Evolutionary conservation across 2,888 invertebrate genomes (phyloP).

Genomic region (Drosophila testacea): DNA sequence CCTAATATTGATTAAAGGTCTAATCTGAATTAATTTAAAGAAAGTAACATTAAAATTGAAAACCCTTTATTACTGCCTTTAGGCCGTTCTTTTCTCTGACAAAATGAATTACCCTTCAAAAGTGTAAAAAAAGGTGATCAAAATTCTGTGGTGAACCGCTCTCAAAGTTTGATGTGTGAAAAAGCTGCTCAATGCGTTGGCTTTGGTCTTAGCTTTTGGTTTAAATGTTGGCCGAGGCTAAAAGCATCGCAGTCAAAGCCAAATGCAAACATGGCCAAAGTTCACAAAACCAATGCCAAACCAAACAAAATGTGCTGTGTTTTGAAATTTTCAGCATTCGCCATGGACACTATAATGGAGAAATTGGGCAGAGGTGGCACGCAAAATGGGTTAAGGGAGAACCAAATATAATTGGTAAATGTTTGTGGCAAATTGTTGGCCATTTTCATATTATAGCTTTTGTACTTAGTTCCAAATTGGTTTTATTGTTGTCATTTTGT

Average conservation of each 20-base stretch:
- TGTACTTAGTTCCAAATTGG: slow-evolving; percentile 65
- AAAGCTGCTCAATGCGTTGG: slow-evolving; percentile 21
- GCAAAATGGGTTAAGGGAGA: not conserved
- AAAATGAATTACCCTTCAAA: not conserved
- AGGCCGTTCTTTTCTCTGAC: not conserved
- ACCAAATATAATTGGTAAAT: slow-evolving; percentile 71
- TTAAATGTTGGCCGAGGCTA: slow-evolving; percentile 31
- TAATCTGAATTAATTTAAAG: not conserved
- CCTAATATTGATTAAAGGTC: not conserved
- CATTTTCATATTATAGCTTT: slow-evolving; percentile 65
- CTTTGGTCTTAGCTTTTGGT: slow-evolving; percentile 27
- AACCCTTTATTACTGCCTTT: not conserved
- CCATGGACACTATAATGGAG: not conserved
- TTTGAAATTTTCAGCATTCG: slow-evolving; percentile 39
- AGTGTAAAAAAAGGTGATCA: slow-evolving; percentile 2
- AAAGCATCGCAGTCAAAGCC: slow-evolving; percentile 44
- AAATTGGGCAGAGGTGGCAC: not conserved
- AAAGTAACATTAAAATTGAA: not conserved
- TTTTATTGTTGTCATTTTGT: slow-evolving; percentile 57
- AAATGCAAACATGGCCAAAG: slow-evolving; percentile 56
- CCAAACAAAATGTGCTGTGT: slow-evolving; percentile 57
- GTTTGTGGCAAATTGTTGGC: slow-evolving; percentile 71
- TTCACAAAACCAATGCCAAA: slow-evolving; percentile 49
- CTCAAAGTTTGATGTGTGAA: slow-evolving; percentile 29
- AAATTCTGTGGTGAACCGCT: slow-evolving; percentile 1